Base-by-base conservation (phyloP, 2,113 vertebrate genomes). In the Toxostoma redivivum region DNA sequence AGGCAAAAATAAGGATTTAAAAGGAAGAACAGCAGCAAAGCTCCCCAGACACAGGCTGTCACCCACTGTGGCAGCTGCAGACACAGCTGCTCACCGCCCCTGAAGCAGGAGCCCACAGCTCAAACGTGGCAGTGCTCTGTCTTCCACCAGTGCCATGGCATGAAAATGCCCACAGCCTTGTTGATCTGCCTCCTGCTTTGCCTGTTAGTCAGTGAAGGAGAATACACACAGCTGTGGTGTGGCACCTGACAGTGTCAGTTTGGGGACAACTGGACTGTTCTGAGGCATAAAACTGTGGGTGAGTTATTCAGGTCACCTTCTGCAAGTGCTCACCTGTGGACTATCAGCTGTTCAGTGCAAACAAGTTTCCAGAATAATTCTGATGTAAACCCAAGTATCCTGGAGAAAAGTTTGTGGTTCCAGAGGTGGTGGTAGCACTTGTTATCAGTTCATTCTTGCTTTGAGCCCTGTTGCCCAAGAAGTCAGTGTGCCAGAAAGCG, bases 11-110 rank as follows among this genome's bases (percentile, higher is more conserved):
- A n/a, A 80, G 83, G 40, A 65, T 95, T 94, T 91, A 76, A 92
- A 88, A 88, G 77, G 77, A 50, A 95, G 42, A 50, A 90, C 24
- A n/a, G 28, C 50, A 69, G 71, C 25, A 90, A 81, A 87, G 42
- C 81, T 96, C 85, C 64, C 87, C 16, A 51, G 74, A 51, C 93
- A 81, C 58, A 93, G 81, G 62, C 53, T 94, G 71, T 84, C 73
- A 86, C 92, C 10, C 73, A 89, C 90, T 3, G 13, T 93, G 95
- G 93, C 96, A 47, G 67, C 50, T 61, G 66, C 88, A 91, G 72
- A 19, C 42, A 28, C 1, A 24, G 81, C 77, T 97, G 77, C 93
- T 91, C 54, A 27, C 65, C 0, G 4, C 94, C 38, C 3, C 44
- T 45, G 62, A 60, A 87, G 51, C 28, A 70, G 54, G 11, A 92